Base-by-base conservation (phyloP, 2,113 vertebrate genomes). In the Oryzias javanicus region DNA sequence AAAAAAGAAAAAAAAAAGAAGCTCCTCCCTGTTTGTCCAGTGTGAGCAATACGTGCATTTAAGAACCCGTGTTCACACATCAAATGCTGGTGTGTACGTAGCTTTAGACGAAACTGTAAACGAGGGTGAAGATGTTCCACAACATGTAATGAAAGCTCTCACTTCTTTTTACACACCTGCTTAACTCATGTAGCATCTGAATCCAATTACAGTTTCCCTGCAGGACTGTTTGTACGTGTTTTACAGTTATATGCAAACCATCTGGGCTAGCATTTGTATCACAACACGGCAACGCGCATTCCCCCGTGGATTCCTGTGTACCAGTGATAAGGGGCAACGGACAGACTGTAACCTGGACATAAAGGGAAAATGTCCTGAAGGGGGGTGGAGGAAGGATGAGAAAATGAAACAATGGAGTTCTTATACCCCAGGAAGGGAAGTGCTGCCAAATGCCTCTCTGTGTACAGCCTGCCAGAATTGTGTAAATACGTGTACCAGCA, bases 371-470 rank as follows among this genome's bases (percentile, higher is more conserved):
- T 42, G 52, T 60, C 66, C 59, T 48, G 19, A 51, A 54, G 55
- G 57, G 53, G 14, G 15, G 49, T 20, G 45, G 29, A 65, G 42
- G 42, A 49, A 41, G 41, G 58, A 15, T 35, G 5, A 58, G 27
- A 20, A 45, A 42, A 24, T 19, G 52, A 83, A 78, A 85, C 76
- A 88, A 86, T 80, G 49, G 49, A 53, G 67, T 64, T 67, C 62
- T 78, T 69, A 76, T 72, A 63, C 61, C 67, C 64, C 67, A 82
- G 79, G 75, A 81, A 86, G 78, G 57, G 71, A 60, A 63, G 62
- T 50, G 42, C 58, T 64, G 64, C 70, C 70, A 86, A 80, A 63
- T 56, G 56, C 42, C 68, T 48, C 49, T 68, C 46, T 68, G 54
- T 57, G 42, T 46, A 29, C 35, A 24, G 49, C 12, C 4, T 75